Conservation (phyloP, 1,140 invertebrate species). For the Maniola jurtina region DNA sequence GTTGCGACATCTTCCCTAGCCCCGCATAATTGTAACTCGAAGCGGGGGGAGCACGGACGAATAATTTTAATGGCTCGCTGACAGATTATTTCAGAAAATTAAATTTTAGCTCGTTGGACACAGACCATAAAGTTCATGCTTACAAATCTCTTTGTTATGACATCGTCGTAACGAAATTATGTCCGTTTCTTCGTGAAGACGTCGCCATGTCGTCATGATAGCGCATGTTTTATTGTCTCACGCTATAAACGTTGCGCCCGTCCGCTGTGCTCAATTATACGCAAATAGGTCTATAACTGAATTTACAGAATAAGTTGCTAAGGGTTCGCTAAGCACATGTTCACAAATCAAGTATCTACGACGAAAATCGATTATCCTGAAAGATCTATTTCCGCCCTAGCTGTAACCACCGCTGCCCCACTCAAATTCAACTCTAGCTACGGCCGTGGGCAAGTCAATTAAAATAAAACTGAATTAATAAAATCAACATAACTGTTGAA, state of each 20-base stretch:
- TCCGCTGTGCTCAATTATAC: constrained; percentile 53
- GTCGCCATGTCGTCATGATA: constrained; percentile 67
- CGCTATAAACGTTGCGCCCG: constrained; percentile 54
- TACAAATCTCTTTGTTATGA: constrained; percentile 79
- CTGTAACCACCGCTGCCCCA: too few relatives aligned
- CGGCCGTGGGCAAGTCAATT: too few relatives aligned
- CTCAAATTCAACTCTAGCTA: too few relatives aligned
- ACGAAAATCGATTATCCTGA: too few relatives aligned
- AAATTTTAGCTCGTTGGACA: constrained; percentile 78
- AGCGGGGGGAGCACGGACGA: constrained; percentile 54
- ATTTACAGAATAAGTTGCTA: background rate
- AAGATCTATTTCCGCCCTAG: too few relatives aligned
- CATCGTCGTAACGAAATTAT: constrained; percentile 78
- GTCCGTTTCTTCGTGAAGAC: constrained; percentile 69
- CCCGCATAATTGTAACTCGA: constrained; percentile 49
- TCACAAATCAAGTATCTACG: too few relatives aligned
- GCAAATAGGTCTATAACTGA: constrained; percentile 26
- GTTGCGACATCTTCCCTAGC: constrained; percentile 44
- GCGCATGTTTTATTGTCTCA: constrained; percentile 73
- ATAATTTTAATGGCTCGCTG: constrained; percentile 73
- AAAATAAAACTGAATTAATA: too few relatives aligned
- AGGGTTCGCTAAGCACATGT: background rate
- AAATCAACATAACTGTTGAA: too few relatives aligned
- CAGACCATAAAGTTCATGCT: constrained; percentile 77
- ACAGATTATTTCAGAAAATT: constrained; percentile 78